A percentile compares a stretch with the other conserved stretches of the same genome.
phyloP scores from a whole-genome alignment of 2,113 vertebrate genomes.

The Mohoua ochrocephala region DNA sequence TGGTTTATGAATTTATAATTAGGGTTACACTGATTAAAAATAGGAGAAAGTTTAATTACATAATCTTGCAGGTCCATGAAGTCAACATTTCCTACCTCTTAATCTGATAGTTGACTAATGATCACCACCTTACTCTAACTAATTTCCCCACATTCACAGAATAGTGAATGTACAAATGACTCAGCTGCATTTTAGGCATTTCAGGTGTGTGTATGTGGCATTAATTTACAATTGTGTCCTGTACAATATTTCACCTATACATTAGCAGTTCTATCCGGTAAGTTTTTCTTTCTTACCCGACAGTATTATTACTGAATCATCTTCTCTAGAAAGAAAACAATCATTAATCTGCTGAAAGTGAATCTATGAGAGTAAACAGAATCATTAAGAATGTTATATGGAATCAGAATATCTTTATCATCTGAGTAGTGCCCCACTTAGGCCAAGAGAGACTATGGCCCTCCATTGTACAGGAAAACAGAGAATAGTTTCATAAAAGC shows the following conservation, averaged over 20 bases:
- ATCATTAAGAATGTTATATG: not conserved
- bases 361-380: conserved; percentile 16
- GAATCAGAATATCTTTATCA: not conserved
- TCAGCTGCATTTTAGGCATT: not conserved
- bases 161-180: not conserved
- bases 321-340: conserved; percentile 1
- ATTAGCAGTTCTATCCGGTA: not conserved
- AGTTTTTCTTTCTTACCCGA: not conserved
- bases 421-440: not conserved
- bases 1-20: conserved; percentile 22
- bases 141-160: not conserved
- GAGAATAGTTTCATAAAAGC: not conserved
- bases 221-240: not conserved
- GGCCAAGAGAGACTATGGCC: not conserved
- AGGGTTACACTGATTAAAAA: conserved; percentile 12
- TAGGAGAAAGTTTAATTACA: conserved; percentile 15
- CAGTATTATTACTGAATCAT: conserved; percentile 3
- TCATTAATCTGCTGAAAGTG: conserved; percentile 27
- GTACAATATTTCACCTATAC: conserved; percentile 26
- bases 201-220: not conserved
- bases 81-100: not conserved
- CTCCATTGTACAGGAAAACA: not conserved
- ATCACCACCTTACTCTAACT: not conserved
- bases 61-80: not conserved
- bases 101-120: conserved; percentile 15